Evolutionary conservation across 2,113 vertebrate species (phyloP).

Genomic region (Cacatua alba): DNA sequence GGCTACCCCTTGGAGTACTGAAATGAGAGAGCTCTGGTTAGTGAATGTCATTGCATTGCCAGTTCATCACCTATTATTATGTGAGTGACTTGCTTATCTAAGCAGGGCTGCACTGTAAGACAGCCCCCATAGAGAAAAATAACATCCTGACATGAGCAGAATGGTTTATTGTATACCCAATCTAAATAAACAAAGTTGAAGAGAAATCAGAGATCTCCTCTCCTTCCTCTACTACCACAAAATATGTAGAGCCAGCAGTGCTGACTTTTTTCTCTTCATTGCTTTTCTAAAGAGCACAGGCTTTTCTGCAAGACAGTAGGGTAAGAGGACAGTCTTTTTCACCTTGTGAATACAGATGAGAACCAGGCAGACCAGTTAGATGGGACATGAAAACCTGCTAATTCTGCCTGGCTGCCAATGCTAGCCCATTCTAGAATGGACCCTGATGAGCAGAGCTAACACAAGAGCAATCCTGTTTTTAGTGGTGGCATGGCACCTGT

Average conservation of each 20-base stretch:
- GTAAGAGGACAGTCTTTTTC: not conserved
- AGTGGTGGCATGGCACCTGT: not conserved
- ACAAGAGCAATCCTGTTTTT: not conserved
- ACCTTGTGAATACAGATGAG: not conserved
- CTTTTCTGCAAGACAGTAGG: not conserved
- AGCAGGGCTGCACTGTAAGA: not conserved
- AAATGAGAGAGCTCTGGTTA: slow-evolving; percentile 44
- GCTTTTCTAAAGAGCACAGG: not conserved
- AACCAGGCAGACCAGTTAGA: not conserved
- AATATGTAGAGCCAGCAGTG: not conserved
- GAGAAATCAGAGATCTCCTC: not conserved
- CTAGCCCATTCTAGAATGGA: not conserved
- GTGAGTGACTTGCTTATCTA: not conserved
- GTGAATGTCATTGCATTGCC: slow-evolving; percentile 9
- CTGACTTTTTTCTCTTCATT: not conserved
- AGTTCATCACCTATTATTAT: slow-evolving; percentile 51
- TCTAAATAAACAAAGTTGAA: slow-evolving; percentile 40
- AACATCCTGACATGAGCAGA: slow-evolving; percentile 18
- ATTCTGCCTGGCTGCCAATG: not conserved
- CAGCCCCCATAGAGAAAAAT: slow-evolving; percentile 27
- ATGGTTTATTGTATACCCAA: not conserved
- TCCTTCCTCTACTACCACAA: not conserved
- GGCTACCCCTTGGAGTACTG: slow-evolving; percentile 17
- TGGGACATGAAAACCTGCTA: not conserved
- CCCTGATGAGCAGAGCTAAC: not conserved